phyloP scores from a whole-genome alignment of 2,888 invertebrate species.

The Drosophila pseudotalamancana region DNA sequence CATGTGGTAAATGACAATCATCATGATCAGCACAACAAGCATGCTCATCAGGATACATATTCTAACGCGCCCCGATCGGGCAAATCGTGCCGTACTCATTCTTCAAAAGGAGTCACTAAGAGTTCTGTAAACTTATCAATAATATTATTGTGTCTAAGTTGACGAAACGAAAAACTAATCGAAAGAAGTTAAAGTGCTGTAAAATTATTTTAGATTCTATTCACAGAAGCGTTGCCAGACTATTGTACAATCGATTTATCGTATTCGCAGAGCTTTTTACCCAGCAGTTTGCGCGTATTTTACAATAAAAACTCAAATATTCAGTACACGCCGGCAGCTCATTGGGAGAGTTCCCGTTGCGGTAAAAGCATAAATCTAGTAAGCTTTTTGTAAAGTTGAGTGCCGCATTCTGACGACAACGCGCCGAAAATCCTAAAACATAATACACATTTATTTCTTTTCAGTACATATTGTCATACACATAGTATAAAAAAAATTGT shows the following conservation, averaged over 20 bases:
- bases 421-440: conserved; percentile 37
- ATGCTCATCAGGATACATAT: conserved; percentile 86
- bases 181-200: conserved; percentile 49
- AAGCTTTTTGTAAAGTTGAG: conserved; percentile 38
- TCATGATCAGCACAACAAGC: conserved; percentile 85
- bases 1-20: conserved; percentile 87
- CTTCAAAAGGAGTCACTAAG: conserved; percentile 6
- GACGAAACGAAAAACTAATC: conserved; percentile 32
- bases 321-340: conserved; percentile 48
- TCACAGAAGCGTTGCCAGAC: background rate
- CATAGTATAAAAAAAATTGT: conserved; percentile 8
- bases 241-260: conserved; percentile 12
- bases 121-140: conserved; percentile 8
- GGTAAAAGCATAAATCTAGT: conserved; percentile 7
- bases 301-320: conserved; percentile 20
- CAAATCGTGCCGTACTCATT: conserved; percentile 85
- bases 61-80: conserved; percentile 86
- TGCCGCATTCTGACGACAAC: conserved; percentile 20
- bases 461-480: conserved; percentile 8
- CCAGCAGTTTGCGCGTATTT: conserved; percentile 21
- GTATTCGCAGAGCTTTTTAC: conserved; percentile 29
- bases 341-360: conserved; percentile 17
- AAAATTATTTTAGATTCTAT: conserved; percentile 17
- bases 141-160: conserved; percentile 31
- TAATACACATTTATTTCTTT: conserved; percentile 2